phyloP scores from a whole-genome alignment of 2,888 invertebrate species.

The Pelosia muscerda region DNA sequence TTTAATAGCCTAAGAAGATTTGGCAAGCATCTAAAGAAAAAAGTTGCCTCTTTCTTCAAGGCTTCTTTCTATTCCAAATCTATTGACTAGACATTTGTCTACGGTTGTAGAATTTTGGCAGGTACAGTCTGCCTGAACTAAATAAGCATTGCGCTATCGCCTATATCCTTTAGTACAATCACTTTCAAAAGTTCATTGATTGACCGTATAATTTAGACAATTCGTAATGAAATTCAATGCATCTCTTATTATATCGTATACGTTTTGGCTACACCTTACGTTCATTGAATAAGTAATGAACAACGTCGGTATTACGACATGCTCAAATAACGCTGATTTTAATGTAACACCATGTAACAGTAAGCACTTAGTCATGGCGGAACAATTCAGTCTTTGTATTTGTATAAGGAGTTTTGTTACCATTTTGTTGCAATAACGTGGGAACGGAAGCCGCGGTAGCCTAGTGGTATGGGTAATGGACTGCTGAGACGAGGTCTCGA shows the following conservation, averaged over 20 bases:
- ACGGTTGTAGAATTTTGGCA: neutral
- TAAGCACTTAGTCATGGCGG: conserved; percentile 53
- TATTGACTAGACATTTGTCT: neutral
- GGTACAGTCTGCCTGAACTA: neutral
- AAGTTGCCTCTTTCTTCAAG: neutral
- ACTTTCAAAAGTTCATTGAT: neutral
- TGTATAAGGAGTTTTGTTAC: conserved; percentile 43
- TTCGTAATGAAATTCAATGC: neutral
- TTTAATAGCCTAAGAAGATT: neutral
- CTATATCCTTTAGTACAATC: conserved; percentile 30
- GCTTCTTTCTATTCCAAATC: neutral
- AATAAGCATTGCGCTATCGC: conserved; percentile 9
- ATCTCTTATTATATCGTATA: conserved; percentile 1
- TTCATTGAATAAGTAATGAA: conserved; percentile 33
- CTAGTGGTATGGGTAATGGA: too few relatives aligned
- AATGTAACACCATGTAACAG: conserved; percentile 49
- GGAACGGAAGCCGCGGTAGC: conserved; percentile 36
- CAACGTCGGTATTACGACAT: conserved; percentile 36
- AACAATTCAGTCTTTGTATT: conserved; percentile 43
- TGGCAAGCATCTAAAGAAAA: neutral
- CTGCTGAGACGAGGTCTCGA: too few relatives aligned
- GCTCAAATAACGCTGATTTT: conserved; percentile 59
- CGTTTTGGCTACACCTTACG: conserved; percentile 24
- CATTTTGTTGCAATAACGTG: conserved; percentile 41
- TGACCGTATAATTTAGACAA: neutral